Base-by-base conservation (phyloP, 2,113 vertebrate species). In the Bubo blakistoni region DNA sequence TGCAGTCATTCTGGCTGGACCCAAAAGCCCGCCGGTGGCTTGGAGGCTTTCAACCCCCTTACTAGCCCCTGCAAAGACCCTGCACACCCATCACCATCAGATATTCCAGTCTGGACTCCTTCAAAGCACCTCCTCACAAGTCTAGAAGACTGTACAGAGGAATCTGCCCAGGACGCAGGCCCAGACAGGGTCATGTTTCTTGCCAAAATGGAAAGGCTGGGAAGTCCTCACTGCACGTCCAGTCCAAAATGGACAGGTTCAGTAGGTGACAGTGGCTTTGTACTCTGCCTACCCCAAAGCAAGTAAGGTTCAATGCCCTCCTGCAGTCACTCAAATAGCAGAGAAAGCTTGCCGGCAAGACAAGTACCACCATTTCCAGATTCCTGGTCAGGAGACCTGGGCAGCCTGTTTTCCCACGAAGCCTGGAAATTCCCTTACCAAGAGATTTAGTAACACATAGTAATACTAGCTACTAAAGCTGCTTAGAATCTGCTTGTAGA, bases 401-500 rank as follows among this genome's bases (percentile, higher is more conserved):
- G 71, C 36, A 81, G 78, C 22, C 73, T n/a, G 24, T 36, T 95
- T 91, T 80, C 84, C 78, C 84, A 91, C 25, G 0, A 73, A 81
- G 76, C 57, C 49, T 91, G 58, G 38, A 86, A 94, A 94, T 91
- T 94, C 74, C 42, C 88, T 65, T 65, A 54, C 52, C 40, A 40
- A 30, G 73, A 44, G 81, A 46, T 84, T 94, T 92, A 95, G 70
- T 92, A 93, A 83, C 27, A 81, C 73, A 32, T 16, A 95, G 87
- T 85, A 88, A 91, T 51, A 49, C 42, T 13, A 57, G 38, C 83
- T 81, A 52, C 69, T 65, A 79, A 88, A 94, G 84, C 95, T 83
- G 80, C 88, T 96, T 96, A 94, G 80, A 81, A 81, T 69, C 47
- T 69, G 65, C 83, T 21, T 27, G 77, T 8, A 79, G 81, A 91